Base-by-base conservation (phyloP, 2,113 vertebrate genomes). In the Sitta europaea region DNA sequence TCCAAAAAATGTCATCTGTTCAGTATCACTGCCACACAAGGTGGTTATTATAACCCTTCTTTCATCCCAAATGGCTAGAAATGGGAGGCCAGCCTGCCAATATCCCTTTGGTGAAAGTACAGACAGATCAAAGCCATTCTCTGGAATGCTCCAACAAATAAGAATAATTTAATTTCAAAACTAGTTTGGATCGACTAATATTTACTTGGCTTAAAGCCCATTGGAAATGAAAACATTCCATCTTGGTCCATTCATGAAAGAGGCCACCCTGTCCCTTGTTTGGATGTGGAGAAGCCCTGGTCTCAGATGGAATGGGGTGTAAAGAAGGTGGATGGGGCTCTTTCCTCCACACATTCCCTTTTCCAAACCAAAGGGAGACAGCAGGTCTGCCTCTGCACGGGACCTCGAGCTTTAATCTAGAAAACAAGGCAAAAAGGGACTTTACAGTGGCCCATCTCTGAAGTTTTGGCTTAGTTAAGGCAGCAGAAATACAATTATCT, bases 1-100 rank as follows among this genome's bases (percentile, higher is more conserved):
- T 93, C 92, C 81, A 96, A 95, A 93, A 95, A 96, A 91, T 91
- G 94, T 96, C 97, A 97, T 97, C 97, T 97, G 97, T 94, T 97
- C 92, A 97, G 95, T 92, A 97, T 97, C 97, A 97, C 93, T 91
- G 85, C 96, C 84, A 92, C 96, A 95, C 96, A 97, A 96, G 96
- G 94, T 92, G 96, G 92, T 95, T 97, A 96, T 97, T 97, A 96
- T 95, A 97, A 95, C 94, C 96, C 77, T 33, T 65, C 87, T 96
- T 97, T 97, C 96, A 96, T 95, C 93, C 89, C 27, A 3, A 96
- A 92, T 83, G 86, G 84, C 90, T 74, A 95, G 88, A 96, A 97
- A 96, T 31, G 86, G 92, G 91, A 94, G 93, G 72, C 90, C 42
- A 63, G 91, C 65, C 93, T 97, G 96, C 95, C 97, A 97, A 96